A percentile compares a stretch with the other conserved stretches of the same genome.
Conservation (phyloP, 2,113 vertebrate genomes). For the Oenanthe oenanthe region DNA sequence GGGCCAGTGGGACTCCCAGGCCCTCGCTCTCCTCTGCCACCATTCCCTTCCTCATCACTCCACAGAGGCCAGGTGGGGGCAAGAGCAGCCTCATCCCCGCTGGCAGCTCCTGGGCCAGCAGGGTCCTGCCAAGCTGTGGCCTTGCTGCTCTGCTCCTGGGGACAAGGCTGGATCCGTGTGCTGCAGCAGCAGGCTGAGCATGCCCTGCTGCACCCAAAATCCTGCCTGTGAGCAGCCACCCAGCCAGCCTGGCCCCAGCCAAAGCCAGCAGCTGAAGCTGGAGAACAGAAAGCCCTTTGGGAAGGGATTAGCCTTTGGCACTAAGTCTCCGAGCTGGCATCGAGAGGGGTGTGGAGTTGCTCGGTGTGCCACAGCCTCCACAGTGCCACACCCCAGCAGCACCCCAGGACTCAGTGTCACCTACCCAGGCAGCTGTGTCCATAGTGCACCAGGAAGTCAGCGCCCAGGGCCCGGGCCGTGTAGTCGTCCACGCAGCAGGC, state of each 20-base stretch:
- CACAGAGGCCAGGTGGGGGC: fast-evolving
- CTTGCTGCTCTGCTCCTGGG: not conserved
- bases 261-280: not conserved
- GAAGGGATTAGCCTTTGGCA: not conserved
- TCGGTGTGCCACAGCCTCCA: fast-evolving
- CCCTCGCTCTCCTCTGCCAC: fast-evolving
- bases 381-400: not conserved
- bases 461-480: slow-evolving; percentile 91
- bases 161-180: fast-evolving
- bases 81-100: not conserved
- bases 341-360: fast-evolving
- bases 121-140: not conserved
- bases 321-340: fast-evolving
- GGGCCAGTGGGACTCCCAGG: fast-evolving
- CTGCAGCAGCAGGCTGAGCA: not conserved
- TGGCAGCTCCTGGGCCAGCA: fast-evolving
- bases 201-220: not conserved
- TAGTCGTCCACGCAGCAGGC: slow-evolving; percentile 98
- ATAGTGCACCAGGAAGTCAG: slow-evolving; percentile 98
- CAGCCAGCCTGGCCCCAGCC: not conserved
- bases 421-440: slow-evolving; percentile 97
- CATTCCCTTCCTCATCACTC: not conserved
- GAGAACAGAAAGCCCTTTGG: not conserved
- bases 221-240: not conserved
- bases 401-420: not conserved